Evolutionary conservation across 1,140 invertebrate genomes (phyloP).

Genomic region (Heliothis subflexa): DNA sequence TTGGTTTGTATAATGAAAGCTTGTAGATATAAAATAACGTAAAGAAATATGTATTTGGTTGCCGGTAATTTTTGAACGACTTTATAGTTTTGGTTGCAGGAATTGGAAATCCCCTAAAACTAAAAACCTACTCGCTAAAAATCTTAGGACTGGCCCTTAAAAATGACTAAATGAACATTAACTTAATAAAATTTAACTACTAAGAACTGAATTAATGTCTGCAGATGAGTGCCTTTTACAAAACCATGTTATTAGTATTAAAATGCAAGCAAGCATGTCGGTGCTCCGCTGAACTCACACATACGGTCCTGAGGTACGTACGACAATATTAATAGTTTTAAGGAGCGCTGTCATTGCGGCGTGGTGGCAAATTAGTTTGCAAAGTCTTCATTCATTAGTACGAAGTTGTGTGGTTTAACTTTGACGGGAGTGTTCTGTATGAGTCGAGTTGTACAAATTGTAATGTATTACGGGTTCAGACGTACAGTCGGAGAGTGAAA

Average conservation of each 20-base stretch:
- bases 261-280: conserved; percentile 16
- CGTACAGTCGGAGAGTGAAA: conserved; percentile 33
- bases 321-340: conserved; percentile 54
- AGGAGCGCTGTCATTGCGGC: conserved; percentile 50
- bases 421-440: conserved; percentile 42
- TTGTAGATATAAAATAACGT: too few species aligned
- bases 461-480: conserved; percentile 46
- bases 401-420: conserved; percentile 51
- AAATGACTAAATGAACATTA: too few species aligned
- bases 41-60: too few species aligned
- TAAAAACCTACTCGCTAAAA: too few species aligned
- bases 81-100: too few species aligned
- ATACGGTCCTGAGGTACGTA: conserved; percentile 40
- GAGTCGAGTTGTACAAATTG: conserved; percentile 47
- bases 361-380: conserved; percentile 59
- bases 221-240: conserved; percentile 4
- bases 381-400: conserved; percentile 59
- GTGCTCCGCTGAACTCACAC: conserved; percentile 30
- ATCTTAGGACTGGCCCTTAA: too few species aligned
- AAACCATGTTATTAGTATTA: conserved; percentile 41
- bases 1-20: too few species aligned
- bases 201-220: background rate
- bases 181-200: background rate
- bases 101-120: too few species aligned
- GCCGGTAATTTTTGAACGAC: too few species aligned